Evolutionary conservation across 1,140 invertebrate genomes (phyloP), one percentile per base, ranked within the genome.

Genomic region (Hestina assimilis): DNA sequence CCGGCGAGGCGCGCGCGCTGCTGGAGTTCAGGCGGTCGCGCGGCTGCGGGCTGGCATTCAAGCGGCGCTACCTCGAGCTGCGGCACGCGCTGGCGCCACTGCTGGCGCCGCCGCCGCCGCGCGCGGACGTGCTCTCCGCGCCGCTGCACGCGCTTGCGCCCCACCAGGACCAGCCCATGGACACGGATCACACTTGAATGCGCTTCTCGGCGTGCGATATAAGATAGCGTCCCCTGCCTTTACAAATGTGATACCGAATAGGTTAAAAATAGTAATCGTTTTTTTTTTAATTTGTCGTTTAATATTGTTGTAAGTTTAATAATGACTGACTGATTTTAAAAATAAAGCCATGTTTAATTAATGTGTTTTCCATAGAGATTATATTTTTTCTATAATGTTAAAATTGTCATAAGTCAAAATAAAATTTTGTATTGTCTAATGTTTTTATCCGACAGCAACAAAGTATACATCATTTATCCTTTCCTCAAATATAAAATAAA

Each of bases 11-110:
- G 59, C 61, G 70, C 53, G 21, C 92, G 50, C 80, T 96, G 9
- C 83, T 96, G 4, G 97, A 99, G 87, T 98, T 99, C 79, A 91
- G 97, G 23, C 89, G 98, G n/a, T 97, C 96, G 4, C 95, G 97
- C 90, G 97, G 98, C 56, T 97, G 97, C 90, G 97, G 97, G 57
- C 83, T 99, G 23, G 96, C 98, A 79, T 99, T 99, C 84, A 98
- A 98, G 85, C 91, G 95, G 61, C 91, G 93, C 63, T 99, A 97
- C 82, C 82, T 97, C n/a, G 92, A 93, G 75, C 92, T 98, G 29
- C 66, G 76, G 17, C 66, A 61, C 11, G 59, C 65, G 38, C 33
- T 70, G 26, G 28, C 17, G 29, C 51, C 35, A 26, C 42, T 31
- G 26, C 23, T n/a, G 4, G 23, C 23, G 40, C 1, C 29, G 29